Conservation (phyloP, 2,113 vertebrate genomes). For the Nesogale talazaci region DNA sequence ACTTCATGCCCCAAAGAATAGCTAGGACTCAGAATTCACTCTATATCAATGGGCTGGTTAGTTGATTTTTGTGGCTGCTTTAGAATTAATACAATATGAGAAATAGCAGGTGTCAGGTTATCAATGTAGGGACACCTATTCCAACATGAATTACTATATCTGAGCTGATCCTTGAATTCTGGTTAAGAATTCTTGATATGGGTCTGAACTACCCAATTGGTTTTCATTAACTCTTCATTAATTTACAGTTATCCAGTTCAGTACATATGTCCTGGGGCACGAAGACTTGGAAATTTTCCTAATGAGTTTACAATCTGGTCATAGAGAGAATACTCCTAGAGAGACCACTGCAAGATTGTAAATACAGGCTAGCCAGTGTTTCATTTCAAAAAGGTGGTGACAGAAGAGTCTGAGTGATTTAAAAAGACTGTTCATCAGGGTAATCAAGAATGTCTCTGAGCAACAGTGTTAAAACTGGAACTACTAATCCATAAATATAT, state of each 20-base stretch:
- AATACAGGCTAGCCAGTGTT: not conserved
- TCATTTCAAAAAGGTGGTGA: not conserved
- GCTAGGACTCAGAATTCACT: too few species aligned
- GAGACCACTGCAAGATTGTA: not conserved
- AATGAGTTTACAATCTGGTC: slow-evolving; percentile 20
- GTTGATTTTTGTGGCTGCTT: too few species aligned
- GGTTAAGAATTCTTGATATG: not conserved
- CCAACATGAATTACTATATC: not conserved
- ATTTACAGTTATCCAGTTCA: not conserved
- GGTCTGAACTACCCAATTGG: slow-evolving; percentile 4
- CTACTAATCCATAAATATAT: not conserved
- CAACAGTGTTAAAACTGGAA: not conserved
- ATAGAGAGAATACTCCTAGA: not conserved
- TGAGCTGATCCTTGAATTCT: not conserved
- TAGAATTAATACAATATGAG: not conserved
- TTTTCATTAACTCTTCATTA: not conserved
- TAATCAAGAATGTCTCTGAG: not conserved
- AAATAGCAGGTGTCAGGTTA: not conserved
- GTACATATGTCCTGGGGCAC: not conserved
- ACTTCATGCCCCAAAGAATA: too few species aligned
- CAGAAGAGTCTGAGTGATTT: not conserved
- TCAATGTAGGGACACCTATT: not conserved
- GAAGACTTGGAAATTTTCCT: not conserved
- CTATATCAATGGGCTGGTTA: too few species aligned
- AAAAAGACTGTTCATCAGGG: not conserved